phyloP scores from a whole-genome alignment of 2,888 invertebrate genomes.

The Agelastica alni region DNA sequence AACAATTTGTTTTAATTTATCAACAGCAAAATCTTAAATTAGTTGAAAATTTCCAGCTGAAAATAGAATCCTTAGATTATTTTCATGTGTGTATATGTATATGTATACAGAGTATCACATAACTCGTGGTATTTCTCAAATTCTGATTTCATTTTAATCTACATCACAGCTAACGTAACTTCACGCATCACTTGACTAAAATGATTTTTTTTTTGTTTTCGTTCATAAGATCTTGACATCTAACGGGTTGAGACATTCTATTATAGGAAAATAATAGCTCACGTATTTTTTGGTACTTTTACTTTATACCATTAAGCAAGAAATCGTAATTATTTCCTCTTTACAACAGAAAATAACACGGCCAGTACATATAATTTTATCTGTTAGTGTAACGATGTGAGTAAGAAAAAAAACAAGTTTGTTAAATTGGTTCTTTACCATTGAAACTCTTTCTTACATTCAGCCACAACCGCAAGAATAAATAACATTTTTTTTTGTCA shows the following conservation, averaged over 20 bases:
- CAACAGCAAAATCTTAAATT: no score
- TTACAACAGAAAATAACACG: conserved; percentile 26
- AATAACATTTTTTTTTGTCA: conserved; percentile 16
- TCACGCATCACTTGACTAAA: conserved; percentile 23
- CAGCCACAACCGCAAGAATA: conserved; percentile 19
- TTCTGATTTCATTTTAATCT: conserved; percentile 23
- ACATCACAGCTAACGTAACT: conserved; percentile 15
- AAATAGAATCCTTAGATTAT: no score
- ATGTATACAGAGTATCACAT: no score
- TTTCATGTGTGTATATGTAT: no score
- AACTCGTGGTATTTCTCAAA: conserved; percentile 20
- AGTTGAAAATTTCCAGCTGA: no score
- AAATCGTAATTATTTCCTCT: conserved; percentile 29
- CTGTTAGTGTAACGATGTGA: conserved; percentile 29
- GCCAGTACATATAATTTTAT: conserved; percentile 27
- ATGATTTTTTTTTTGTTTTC: conserved; percentile 17
- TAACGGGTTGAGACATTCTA: conserved; percentile 24
- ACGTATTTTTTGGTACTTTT: conserved; percentile 30
- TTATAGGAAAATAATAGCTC: conserved; percentile 28
- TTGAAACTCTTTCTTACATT: conserved; percentile 12
- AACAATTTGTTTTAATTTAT: no score
- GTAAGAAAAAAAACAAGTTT: conserved; percentile 12
- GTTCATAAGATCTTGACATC: conserved; percentile 18
- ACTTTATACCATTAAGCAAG: conserved; percentile 25
- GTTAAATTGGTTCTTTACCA: conserved; percentile 25